Evolutionary conservation across 1,140 invertebrate species (phyloP), one percentile per base, ranked within the genome.

Genomic region (Acromyrmex echinatior): DNA sequence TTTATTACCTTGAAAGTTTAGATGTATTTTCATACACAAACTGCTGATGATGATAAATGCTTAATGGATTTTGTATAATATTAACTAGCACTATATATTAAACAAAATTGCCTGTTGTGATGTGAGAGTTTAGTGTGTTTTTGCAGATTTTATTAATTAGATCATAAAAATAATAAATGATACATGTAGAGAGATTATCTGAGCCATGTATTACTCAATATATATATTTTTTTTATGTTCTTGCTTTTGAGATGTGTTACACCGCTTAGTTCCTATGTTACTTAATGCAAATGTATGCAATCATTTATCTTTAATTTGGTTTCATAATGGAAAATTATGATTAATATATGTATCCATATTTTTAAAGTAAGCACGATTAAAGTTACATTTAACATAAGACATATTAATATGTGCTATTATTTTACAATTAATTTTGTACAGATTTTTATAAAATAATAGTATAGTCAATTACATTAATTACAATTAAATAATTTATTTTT

Each of bases 31-130:
- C 74, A 87, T 87, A 81, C 68, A 74, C 82, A 28, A 88, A 71
- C 63, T 91, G 74, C 58, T 88, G n/a, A 81, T 88, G 78, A 77
- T 45, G 18, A 63, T 90, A 25, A 25, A 65, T 90, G 89, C 90
- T 91, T 90, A 16, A 90, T 88, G 77, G 58, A 78, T 60, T 87
- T 87, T 90, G 68, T 90, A 86, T 90, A 76, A 60, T 80, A 88
- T 87, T 60, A 81, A 25, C 63, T 82, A 70, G 66, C 86, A 88
- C 53, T 88, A 86, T 86, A 86, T 39, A 87, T 71, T 62, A 76
- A 39, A 81, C 62, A 66, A 78, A 90, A 88, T 86, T 84, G 53
- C 35, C 51, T 90, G 21, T 88, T 62, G 74, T 53, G 63, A 65
- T 73, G 28, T 86, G 77, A 80, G 84, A 63, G 71, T 86, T 90